A percentile compares a stretch with the other conserved stretches of the same genome.
Evolutionary conservation across 2,797 vertebrate genomes (phyloP).

Genomic region (Gymnocypris eckloni): DNA sequence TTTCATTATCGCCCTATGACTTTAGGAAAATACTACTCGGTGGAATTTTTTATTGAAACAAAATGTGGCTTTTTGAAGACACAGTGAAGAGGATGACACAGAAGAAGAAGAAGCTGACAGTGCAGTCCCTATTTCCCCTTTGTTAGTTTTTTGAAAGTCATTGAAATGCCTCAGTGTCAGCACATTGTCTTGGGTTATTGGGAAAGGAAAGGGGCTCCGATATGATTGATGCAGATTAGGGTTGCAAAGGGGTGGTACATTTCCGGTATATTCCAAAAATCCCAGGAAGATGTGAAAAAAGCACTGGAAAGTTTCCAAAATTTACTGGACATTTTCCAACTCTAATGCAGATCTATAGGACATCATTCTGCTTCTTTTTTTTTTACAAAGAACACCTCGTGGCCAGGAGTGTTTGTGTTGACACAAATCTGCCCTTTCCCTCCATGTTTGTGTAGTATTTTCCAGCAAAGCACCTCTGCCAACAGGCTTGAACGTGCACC

Average conservation of each 20-base stretch:
- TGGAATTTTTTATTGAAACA: constrained; percentile 73
- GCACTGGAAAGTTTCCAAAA: too few species aligned
- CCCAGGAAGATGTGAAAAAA: too few species aligned
- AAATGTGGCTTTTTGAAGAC: constrained; percentile 66
- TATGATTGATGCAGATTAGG: background rate
- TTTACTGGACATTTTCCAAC: too few species aligned
- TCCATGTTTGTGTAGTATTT: background rate
- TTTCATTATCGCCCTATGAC: constrained; percentile 65
- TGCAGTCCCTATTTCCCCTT: constrained; percentile 77
- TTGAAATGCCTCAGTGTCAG: constrained; percentile 70
- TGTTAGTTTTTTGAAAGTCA: constrained; percentile 62
- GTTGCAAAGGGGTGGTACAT: too few species aligned
- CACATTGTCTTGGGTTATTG: constrained; percentile 35
- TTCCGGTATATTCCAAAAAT: too few species aligned
- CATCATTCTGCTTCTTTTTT: background rate
- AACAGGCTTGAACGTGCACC: constrained; percentile 11
- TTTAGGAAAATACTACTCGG: constrained; percentile 68
- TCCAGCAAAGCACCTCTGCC: constrained; percentile 10
- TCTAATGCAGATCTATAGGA: background rate
- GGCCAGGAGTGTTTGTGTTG: constrained; percentile 25
- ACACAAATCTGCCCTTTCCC: constrained; percentile 16
- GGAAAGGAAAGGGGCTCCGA: background rate
- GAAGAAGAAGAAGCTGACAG: constrained; percentile 54
- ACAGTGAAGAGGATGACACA: constrained; percentile 16
- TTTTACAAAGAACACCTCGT: background rate